Percentiles rank a stretch among this genome's conserved stretches.
These are phyloP conservation scores for Mirza zaza DNA, from an alignment of 2,113 vertebrate genomes.

Conservation along the genomic window DNA sequence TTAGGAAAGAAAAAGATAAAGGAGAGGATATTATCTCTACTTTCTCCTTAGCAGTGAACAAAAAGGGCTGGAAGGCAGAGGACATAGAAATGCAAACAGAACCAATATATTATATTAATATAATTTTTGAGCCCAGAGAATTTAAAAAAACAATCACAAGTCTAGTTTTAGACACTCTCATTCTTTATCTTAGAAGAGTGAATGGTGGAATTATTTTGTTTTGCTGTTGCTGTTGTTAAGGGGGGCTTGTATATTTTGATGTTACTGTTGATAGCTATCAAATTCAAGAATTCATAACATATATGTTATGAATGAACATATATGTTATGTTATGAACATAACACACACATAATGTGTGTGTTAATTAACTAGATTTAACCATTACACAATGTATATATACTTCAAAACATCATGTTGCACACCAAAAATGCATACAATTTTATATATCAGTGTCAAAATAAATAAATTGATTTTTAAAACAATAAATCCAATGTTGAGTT, in stretches of 20 bases:
- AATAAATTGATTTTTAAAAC: background rate
- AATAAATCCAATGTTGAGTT: background rate
- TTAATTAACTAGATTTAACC: background rate
- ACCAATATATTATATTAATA: background rate
- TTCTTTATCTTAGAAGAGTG: conserved; percentile 11
- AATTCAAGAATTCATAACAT: conserved; percentile 14
- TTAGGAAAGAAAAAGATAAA: background rate
- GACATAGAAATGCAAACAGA: background rate
- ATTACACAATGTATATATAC: background rate
- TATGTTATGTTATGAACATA: no score
- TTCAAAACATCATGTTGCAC: background rate
- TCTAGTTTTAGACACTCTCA: conserved; percentile 6
- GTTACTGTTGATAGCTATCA: background rate
- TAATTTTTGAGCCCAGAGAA: conserved; percentile 31
- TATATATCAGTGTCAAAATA: background rate
- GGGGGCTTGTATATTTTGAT: background rate
- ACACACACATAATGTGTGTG: no score
- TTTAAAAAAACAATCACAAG: background rate
- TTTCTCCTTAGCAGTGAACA: background rate
- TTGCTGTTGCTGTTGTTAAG: background rate
- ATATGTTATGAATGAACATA: no score
- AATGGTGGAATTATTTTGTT: background rate
- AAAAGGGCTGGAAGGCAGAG: background rate
- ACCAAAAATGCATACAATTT: background rate
- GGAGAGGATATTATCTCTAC: background rate